A percentile compares a stretch with the other conserved stretches of the same genome.
phyloP scores from a whole-genome alignment of 2,888 invertebrate genomes.

The Sepiola atlantica region DNA sequence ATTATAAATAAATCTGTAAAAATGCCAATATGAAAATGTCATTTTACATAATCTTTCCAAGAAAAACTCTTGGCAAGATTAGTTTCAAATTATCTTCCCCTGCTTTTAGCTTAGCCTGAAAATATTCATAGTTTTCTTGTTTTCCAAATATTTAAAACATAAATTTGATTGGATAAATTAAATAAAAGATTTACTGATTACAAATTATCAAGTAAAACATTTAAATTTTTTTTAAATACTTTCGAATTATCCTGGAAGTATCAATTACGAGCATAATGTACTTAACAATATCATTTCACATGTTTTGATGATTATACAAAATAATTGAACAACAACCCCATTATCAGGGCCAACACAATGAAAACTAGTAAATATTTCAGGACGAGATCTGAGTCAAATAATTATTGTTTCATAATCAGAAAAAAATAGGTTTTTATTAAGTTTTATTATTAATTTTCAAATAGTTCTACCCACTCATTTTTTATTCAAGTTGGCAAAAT shows the following conservation, averaged over 20 bases:
- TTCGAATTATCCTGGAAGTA: background rate
- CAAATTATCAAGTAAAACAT: background rate
- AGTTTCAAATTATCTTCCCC: background rate
- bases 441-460: background rate
- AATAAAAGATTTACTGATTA: background rate
- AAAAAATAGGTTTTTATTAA: background rate
- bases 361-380: background rate
- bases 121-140: background rate
- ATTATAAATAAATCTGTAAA: background rate
- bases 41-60: background rate
- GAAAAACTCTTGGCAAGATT: background rate
- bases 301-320: background rate
- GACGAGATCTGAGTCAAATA: background rate
- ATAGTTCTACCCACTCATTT: conserved; percentile 32
- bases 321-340: background rate
- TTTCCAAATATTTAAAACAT: background rate
- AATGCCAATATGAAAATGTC: background rate
- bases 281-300: background rate
- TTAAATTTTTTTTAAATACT: no score
- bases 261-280: background rate
- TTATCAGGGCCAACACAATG: background rate
- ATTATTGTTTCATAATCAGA: background rate
- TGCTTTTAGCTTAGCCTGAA: background rate
- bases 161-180: background rate
- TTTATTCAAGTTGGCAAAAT: background rate